Evolutionary conservation across 1,140 invertebrate species (phyloP).

Genomic region (Proctacanthus coquilletti): DNA sequence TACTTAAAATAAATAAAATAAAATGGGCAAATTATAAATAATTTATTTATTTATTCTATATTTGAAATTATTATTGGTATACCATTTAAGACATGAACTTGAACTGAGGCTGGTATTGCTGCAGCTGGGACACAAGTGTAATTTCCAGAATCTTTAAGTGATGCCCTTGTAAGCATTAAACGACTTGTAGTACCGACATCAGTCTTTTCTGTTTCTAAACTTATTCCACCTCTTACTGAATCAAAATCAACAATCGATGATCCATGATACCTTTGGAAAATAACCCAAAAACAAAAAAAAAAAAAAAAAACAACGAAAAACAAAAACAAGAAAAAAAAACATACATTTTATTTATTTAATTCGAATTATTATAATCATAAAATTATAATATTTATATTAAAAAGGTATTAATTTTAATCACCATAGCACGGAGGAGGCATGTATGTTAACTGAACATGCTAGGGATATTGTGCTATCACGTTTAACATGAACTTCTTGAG

Average conservation of each 20-base stretch:
- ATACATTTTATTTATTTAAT: slow-evolving; percentile 1
- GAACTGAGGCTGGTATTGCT: slow-evolving; percentile 70
- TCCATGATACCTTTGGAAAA: slow-evolving; percentile 50
- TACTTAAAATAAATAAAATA: background rate
- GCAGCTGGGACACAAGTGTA: slow-evolving; percentile 78
- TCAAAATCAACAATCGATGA: slow-evolving; percentile 68
- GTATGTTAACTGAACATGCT: slow-evolving; percentile 73
- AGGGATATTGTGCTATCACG: slow-evolving; percentile 80
- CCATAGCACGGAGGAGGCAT: slow-evolving; percentile 44
- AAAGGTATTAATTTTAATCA: slow-evolving; percentile 9
- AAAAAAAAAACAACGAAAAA: slow-evolving; percentile 1
- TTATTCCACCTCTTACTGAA: slow-evolving; percentile 70
- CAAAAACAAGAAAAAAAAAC: background rate
- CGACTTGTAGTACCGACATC: slow-evolving; percentile 76
- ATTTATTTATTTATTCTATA: background rate
- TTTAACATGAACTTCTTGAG: slow-evolving; percentile 77
- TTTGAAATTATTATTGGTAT: slow-evolving; percentile 22
- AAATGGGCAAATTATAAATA: background rate
- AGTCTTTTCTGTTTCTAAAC: slow-evolving; percentile 80
- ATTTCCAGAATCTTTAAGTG: slow-evolving; percentile 71
- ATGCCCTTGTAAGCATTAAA: slow-evolving; percentile 72
- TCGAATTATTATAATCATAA: background rate
- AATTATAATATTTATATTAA: background rate
- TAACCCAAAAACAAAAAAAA: background rate
- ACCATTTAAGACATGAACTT: slow-evolving; percentile 84